Evolutionary conservation across 1,140 invertebrate species (phyloP), one percentile per base, ranked within the genome.

Genomic region (Bombus soroeensis): DNA sequence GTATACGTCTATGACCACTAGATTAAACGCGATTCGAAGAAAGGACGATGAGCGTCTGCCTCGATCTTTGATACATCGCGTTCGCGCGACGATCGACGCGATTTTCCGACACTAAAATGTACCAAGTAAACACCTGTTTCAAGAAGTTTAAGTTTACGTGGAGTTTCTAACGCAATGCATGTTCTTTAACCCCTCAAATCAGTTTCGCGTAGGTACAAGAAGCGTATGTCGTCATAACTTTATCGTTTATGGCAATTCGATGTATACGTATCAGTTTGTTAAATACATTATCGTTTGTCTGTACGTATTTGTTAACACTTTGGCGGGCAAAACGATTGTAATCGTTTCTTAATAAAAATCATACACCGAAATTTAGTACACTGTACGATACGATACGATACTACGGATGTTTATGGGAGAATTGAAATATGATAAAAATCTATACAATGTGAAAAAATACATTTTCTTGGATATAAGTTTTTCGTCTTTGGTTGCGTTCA

Each of bases 1-100:
- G 88, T 90, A 90, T 90, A 90, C 82, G 72, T 88, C 86, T 90
- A 90, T 68, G 89, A 89, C 76, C 73, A 85, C 72, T 85, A 83
- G 74, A 88, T 77, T 78, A 79, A 83, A 85, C 86, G 57, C 66
- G 78, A 80, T 88, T 83, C 80, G 66, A 89, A 87, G 81, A 81
- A 76, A 41, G 47, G 39, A 43, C 47, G 62, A 71, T 74, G 68
- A 39, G 28, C 37, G 80, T 68, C 57, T 10, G 53, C 53, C 57
- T 85, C 59, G 73, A 64, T 6, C 53, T 28, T 71, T 39, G 39
- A 62, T 41, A 22, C 32, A 43, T 59, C 47, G 68, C 75, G 53
- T 34, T 47, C 22, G 74, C 64, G 82, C 25, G 37, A 70, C 47
- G n/a, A 53, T n/a, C 37, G 18, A 41, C 13, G 25, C 32, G 25